Base-by-base conservation (phyloP, 2,888 invertebrate genomes). In the Hydrotaea diabolus region DNA sequence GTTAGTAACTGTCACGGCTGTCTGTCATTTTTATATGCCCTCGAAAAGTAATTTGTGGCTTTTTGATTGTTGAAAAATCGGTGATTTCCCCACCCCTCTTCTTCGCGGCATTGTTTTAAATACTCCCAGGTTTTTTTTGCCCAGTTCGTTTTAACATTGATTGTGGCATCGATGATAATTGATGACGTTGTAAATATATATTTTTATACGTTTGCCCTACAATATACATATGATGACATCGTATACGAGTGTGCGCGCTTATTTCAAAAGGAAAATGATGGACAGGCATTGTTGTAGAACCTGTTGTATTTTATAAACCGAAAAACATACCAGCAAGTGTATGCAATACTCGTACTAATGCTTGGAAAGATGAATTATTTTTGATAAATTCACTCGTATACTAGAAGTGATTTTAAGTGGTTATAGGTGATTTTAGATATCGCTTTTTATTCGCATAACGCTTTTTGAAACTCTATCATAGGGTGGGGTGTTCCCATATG, bases 21-120 rank as follows among this genome's bases (percentile, higher is more conserved):
- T 62, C 77, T 73, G 53, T 74, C 77, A 80, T 77, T 74, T 80
- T 83, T 80, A 83, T 83, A 83, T 76, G 43, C 53, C 49, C 53
- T 19, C 26, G 43, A 62, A 77, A 74, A 75, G 74, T 83, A 71
- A 83, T 83, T 83, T 83, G 80, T 83, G 83, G 83, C 62, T 80
- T 77, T 77, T 77, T 80, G 77, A 83, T 77, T 80, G 80, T 43
- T 53, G 77, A 74, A 59, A 62, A 31, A 17, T 55, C 19, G 69
- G 69, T n/a, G 69, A 46, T 69, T 66, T 66, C 36, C 31, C n/a
- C 19, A 15, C 31, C n/a, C 15, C n/a, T n/a, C n/a, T n/a, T n/a
- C n/a, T n/a, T n/a, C n/a, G 31, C 39, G n/a, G 66, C 43, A 69
- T 13, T 69, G 23, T 19, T 66, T 19, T 46, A 31, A 62, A 62